Conservation (phyloP, 1,140 invertebrate species). For the Drosophila lacertosa region DNA sequence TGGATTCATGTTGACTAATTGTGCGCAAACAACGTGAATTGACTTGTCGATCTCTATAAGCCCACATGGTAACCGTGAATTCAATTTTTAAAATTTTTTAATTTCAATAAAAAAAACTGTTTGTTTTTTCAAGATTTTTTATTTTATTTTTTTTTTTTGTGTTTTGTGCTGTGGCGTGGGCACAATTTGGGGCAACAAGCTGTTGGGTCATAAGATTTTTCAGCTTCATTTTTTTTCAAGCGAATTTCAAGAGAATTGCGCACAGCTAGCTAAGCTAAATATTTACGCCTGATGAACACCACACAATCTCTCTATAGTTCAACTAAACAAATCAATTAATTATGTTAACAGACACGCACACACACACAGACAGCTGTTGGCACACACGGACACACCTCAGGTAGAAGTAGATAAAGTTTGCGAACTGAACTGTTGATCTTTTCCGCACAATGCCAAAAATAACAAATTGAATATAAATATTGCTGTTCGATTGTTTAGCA, state of each 20-base stretch:
- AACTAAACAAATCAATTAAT: slow-evolving; percentile 82
- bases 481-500: slow-evolving; percentile 31
- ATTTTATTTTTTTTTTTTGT: neutral
- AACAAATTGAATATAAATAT: slow-evolving; percentile 72
- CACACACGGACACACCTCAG: slow-evolving; percentile 44
- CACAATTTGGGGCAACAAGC: slow-evolving; percentile 38
- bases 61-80: slow-evolving; percentile 34
- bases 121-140: slow-evolving; percentile 3
- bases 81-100: too few species aligned
- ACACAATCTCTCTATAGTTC: slow-evolving; percentile 50
- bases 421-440: slow-evolving; percentile 52
- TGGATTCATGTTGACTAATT: slow-evolving; percentile 78
- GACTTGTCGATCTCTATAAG: slow-evolving; percentile 25
- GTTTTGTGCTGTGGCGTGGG: slow-evolving; percentile 22
- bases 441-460: slow-evolving; percentile 70
- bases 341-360: slow-evolving; percentile 54
- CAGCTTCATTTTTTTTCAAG: slow-evolving; percentile 25
- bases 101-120: slow-evolving; percentile 10
- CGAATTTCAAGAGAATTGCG: slow-evolving; percentile 66
- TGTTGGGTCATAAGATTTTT: slow-evolving; percentile 37
- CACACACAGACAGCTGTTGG: slow-evolving; percentile 28
- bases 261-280: slow-evolving; percentile 70
- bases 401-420: slow-evolving; percentile 39
- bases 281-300: slow-evolving; percentile 63
- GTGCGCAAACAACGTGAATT: slow-evolving; percentile 55